Conservation (phyloP, 2,797 vertebrate genomes). For the Varecia variegata region DNA sequence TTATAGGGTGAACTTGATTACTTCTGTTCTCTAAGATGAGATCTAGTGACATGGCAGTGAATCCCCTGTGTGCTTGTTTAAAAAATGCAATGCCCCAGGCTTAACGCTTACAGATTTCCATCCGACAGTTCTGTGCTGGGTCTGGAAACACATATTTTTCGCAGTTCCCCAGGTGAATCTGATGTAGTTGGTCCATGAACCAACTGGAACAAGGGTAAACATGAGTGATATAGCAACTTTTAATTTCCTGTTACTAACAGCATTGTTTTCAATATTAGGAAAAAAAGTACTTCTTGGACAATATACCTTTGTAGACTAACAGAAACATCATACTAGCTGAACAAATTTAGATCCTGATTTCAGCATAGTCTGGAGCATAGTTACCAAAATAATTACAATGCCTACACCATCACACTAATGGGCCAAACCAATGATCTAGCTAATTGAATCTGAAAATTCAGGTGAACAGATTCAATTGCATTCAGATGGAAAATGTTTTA, state of each 20-base stretch:
- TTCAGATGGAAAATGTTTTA: background rate
- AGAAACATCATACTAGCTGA: background rate
- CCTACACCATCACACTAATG: background rate
- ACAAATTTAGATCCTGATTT: background rate
- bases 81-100: background rate
- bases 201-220: background rate
- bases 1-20: background rate
- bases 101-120: background rate
- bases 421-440: background rate
- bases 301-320: background rate
- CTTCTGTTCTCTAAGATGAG: background rate
- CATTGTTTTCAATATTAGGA: slow-evolving; percentile 43
- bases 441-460: background rate
- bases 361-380: background rate
- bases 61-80: background rate
- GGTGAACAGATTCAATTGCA: background rate
- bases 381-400: background rate
- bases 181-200: background rate
- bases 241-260: slow-evolving; percentile 25
- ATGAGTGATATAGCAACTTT: background rate
- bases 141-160: background rate
- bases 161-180: background rate
- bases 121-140: background rate
- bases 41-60: background rate
- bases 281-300: background rate